Conservation (phyloP, 2,797 vertebrate species). For the Galagoides demidoff region DNA sequence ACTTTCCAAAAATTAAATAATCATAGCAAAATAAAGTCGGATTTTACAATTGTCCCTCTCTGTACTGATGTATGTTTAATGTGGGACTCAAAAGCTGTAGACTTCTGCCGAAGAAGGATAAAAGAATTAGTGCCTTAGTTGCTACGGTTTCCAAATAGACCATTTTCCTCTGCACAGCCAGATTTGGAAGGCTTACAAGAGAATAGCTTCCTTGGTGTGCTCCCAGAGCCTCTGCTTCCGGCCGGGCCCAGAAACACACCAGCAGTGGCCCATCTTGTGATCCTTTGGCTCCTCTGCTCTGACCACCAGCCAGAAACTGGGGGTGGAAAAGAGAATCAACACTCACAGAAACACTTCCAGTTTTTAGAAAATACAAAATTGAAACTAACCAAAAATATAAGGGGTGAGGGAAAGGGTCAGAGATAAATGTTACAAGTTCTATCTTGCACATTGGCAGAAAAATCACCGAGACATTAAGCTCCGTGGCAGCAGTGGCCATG, state of each 20-base stretch:
- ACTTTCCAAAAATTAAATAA: conserved; percentile 15
- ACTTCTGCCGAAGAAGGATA: not conserved
- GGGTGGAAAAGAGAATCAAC: not conserved
- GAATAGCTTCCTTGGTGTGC: not conserved
- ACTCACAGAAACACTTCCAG: not conserved
- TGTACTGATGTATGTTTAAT: not conserved
- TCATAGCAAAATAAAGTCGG: not conserved
- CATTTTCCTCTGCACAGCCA: not conserved
- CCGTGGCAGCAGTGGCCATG: not conserved
- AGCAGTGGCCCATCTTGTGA: not conserved
- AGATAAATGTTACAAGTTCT: not conserved
- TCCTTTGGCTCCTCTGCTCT: not conserved
- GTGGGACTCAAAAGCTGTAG: not conserved
- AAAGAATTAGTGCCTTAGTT: not conserved
- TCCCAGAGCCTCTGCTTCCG: not conserved
- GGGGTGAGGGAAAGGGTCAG: not conserved
- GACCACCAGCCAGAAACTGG: conserved; percentile 1
- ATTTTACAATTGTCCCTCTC: not conserved
- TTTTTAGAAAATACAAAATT: conserved; percentile 36
- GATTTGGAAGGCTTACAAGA: conserved; percentile 7
- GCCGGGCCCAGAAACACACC: not conserved
- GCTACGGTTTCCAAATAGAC: not conserved
- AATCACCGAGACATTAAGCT: not conserved
- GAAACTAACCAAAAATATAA: conserved; percentile 49
- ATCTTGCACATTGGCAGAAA: not conserved